These are phyloP conservation scores for Watsonalla cultraria DNA, from an alignment of 2,888 invertebrate species.

Conservation along the genomic window DNA sequence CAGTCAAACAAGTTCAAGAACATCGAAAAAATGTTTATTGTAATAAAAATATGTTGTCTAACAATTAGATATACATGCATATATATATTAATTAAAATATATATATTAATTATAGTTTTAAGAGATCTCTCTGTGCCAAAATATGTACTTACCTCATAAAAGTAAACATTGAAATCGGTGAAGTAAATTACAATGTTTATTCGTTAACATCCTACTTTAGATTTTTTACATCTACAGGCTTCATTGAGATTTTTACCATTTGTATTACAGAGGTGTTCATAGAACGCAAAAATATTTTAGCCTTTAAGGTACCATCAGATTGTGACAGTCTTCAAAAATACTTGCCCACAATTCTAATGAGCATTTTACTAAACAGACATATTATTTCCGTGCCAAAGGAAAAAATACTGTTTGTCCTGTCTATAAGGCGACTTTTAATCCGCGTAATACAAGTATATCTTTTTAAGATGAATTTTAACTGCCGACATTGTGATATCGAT, in stretches of 20 bases:
- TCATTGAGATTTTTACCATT: conserved; percentile 6
- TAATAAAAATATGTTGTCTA: conserved; percentile 57
- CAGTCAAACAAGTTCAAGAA: conserved; percentile 77
- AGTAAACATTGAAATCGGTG: conserved; percentile 73
- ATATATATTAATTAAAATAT: no score
- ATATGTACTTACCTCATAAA: conserved; percentile 85
- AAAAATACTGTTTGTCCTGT: neutral
- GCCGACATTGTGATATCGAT: conserved; percentile 35
- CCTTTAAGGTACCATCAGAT: neutral
- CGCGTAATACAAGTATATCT: conserved; percentile 1
- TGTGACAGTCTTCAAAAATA: conserved; percentile 14
- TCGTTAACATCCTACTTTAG: conserved; percentile 58
- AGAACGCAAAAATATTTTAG: neutral
- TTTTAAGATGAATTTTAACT: conserved; percentile 34
- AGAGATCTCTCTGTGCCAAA: conserved; percentile 88
- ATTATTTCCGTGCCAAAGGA: conserved; percentile 8
- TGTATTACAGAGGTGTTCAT: neutral
- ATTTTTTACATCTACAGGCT: conserved; percentile 28
- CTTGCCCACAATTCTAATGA: conserved; percentile 19
- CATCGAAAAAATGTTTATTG: conserved; percentile 76
- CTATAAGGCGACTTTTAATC: neutral
- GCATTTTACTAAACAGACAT: neutral
- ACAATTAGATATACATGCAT: conserved; percentile 59
- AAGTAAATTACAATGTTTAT: conserved; percentile 61
- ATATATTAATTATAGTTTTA: conserved; percentile 70